Conservation (phyloP, 1,140 invertebrate species). For the Dendroctonus ponderosae region DNA sequence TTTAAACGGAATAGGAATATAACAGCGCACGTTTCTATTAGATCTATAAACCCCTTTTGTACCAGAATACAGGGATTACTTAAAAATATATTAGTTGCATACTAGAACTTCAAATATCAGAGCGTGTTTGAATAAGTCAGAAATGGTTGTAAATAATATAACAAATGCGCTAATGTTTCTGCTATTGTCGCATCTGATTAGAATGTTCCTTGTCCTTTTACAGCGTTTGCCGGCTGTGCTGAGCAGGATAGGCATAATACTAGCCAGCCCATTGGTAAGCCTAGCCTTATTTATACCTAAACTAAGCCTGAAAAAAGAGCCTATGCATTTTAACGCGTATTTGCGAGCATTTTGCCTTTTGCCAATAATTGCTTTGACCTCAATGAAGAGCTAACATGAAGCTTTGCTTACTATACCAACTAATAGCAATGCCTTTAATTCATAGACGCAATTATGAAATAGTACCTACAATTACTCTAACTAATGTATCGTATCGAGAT, state of each 20-base stretch:
- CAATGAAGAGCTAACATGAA: constrained; percentile 1
- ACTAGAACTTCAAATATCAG: too few species aligned
- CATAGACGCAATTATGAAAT: background rate
- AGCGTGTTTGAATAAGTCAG: too few species aligned
- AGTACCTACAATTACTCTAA: background rate
- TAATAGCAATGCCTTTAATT: constrained; percentile 18
- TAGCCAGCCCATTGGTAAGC: constrained; percentile 91
- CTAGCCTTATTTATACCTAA: constrained; percentile 27
- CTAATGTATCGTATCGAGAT: background rate
- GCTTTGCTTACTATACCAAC: constrained; percentile 23
- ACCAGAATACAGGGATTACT: too few species aligned
- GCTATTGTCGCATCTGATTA: constrained; percentile 40
- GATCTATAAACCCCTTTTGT: too few species aligned
- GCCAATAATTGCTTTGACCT: constrained; percentile 14
- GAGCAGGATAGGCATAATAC: constrained; percentile 89
- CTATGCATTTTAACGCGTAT: constrained; percentile 9
- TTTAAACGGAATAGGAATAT: too few species aligned
- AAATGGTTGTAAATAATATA: too few species aligned
- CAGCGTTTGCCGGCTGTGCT: constrained; percentile 88
- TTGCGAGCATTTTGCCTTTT: constrained; percentile 30
- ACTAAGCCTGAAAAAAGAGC: constrained; percentile 10
- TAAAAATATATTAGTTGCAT: too few species aligned
- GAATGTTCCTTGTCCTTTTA: constrained; percentile 59
- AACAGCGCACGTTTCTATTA: too few species aligned
- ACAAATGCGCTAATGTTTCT: constrained; percentile 9